Evolutionary conservation across 1,140 invertebrate genomes (phyloP).

Genomic region (Drosophila sucinea): DNA sequence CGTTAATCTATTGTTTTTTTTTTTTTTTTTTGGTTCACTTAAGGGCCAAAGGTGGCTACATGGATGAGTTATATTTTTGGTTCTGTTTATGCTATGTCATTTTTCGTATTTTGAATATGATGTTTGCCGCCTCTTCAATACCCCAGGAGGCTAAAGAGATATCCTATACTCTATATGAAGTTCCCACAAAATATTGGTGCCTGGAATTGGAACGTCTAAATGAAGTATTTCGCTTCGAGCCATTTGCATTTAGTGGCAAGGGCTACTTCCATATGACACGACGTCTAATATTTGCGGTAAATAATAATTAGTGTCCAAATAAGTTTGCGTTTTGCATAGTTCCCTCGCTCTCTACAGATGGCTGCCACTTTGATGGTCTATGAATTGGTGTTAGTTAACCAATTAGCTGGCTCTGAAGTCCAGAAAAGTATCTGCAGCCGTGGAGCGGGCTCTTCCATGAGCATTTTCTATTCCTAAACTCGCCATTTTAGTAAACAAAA

Average conservation of each 20-base stretch:
- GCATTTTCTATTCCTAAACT: constrained; percentile 62
- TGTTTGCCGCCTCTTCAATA: constrained; percentile 86
- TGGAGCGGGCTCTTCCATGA: constrained; percentile 64
- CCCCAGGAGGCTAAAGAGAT: constrained; percentile 86
- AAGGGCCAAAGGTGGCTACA: constrained; percentile 63
- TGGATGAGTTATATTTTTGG: constrained; percentile 85
- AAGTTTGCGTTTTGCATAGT: neutral
- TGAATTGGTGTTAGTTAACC: constrained; percentile 75
- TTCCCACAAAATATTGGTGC: constrained; percentile 85
- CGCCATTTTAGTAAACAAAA: too few species aligned
- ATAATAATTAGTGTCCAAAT: constrained; percentile 20
- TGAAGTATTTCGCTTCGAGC: constrained; percentile 84
- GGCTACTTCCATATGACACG: constrained; percentile 86
- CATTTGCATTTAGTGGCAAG: constrained; percentile 84
- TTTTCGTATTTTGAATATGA: constrained; percentile 85
- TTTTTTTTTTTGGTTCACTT: too few species aligned
- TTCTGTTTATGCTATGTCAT: constrained; percentile 87
- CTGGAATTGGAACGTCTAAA: constrained; percentile 84
- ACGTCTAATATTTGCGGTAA: constrained; percentile 83
- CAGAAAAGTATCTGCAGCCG: constrained; percentile 61
- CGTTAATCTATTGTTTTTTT: neutral
- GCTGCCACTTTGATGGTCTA: constrained; percentile 72
- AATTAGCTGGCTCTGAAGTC: constrained; percentile 62
- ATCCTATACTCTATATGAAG: constrained; percentile 84
- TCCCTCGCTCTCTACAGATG: constrained; percentile 56